Evolutionary conservation across 1,140 invertebrate species (phyloP), one percentile per base, ranked within the genome.

Genomic region (Diorhabda sublineata): DNA sequence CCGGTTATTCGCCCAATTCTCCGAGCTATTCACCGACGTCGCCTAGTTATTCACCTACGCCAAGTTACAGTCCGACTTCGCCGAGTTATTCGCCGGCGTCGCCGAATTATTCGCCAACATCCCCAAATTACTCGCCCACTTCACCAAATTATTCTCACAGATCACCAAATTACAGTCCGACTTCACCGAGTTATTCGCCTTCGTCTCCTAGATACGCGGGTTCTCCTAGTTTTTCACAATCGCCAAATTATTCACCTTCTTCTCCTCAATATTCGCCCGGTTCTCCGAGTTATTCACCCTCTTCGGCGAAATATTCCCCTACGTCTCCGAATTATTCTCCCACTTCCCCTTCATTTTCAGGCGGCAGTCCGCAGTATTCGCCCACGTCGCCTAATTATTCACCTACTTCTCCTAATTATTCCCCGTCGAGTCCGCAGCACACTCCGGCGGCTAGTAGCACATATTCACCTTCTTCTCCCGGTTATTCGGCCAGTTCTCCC

Each of bases 381-480:
- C 89, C 86, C 1, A 85, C 87, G 1, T 90, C 88, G 11, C 90
- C 90, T 75, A 90, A 87, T 67, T 95, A 97, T 80, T 94, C 92
- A 2, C 94, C 94, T 2, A 91, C 92, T 26, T 91, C 89, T 71
- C 92, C 91, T 79, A 88, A 85, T 2, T 93, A 92, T 78, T 89
- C 87, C 8, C 87, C 87, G 0, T 90, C 90, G 2, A 91, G 90
- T 66, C 91, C 92, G 3, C 87, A 85, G 52, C 90, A 91, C 72
- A 82, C 84, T 73, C 78, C 88, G 0, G 89, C 89, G 2, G 85
- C 87, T 2, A 88, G 87, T 79, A 90, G 90, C 3, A 88, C 89
- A 4, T 95, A 94, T 77, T 94, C 93, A 2, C 92, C 92, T 0
- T 89, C 90, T 2, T 90, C 90, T 64, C 91, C 93, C 0, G 93